These are phyloP conservation scores for Grallaria varia DNA, from an alignment of 2,113 vertebrate genomes.

Conservation along the genomic window DNA sequence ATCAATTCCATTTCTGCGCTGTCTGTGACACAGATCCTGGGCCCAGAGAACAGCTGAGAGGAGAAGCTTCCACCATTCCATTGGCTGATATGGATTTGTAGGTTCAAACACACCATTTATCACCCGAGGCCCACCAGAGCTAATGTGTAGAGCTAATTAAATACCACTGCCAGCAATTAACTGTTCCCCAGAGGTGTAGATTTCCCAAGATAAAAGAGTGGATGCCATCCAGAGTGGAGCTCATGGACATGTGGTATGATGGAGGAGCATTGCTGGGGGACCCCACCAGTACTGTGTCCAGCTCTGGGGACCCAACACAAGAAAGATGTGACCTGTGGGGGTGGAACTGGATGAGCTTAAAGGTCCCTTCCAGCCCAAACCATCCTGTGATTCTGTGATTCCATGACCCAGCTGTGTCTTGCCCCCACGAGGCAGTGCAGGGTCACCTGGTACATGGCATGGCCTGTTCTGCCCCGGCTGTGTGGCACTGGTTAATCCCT, in stretches of 20 bases:
- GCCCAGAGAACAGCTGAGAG: neutral
- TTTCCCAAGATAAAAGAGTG: rapidly evolving
- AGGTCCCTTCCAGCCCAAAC: neutral
- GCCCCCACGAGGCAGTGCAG: rapidly evolving
- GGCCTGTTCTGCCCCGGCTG: neutral
- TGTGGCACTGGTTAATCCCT: rapidly evolving
- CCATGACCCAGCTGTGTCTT: neutral
- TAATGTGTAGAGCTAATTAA: neutral
- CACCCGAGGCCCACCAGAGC: constrained; percentile 8
- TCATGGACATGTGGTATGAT: rapidly evolving
- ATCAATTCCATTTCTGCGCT: neutral
- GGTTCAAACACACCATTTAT: neutral
- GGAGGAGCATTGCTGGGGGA: rapidly evolving
- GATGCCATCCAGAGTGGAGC: rapidly evolving
- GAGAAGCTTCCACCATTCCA: constrained; percentile 6
- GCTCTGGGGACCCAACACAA: neutral
- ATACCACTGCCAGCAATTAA: neutral
- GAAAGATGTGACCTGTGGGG: neutral
- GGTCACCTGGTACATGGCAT: rapidly evolving
- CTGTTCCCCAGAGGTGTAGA: neutral
- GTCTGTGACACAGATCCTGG: neutral
- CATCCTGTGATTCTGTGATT: neutral
- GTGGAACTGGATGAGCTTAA: neutral
- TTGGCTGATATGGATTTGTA: constrained; percentile 26
- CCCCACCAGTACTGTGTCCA: neutral